Evolutionary conservation across 2,113 vertebrate genomes (phyloP), one percentile per base, ranked within the genome.

Genomic region (Nothobranchius furzeri): DNA sequence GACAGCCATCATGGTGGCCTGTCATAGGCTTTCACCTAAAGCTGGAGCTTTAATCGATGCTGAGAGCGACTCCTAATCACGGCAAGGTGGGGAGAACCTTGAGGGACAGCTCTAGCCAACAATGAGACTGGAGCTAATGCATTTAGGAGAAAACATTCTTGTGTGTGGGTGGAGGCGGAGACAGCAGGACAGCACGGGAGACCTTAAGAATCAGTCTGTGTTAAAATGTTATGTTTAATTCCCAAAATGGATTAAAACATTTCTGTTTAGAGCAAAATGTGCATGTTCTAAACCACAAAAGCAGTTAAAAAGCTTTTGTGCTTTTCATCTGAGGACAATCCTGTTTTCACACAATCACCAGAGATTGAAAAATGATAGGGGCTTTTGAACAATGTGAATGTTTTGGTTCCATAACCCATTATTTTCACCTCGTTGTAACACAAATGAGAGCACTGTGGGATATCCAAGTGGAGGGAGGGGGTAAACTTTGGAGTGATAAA

Each of bases 401-500:
- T 56, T 66, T 60, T 64, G 12, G 7, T 49, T 59, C 15, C 6
- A 54, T 24, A 62, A 64, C 24, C 9, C 6, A 15, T 56, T 4
- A 54, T 43, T 40, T 59, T 14, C 12, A 60, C 37, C 64, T 40
- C 42, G 20, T 2, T 58, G 42, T 45, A 75, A 53, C 59, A 75
- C 54, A 80, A 82, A 64, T 59, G 56, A 56, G 52, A 70, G 60
- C 62, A 72, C 30, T 53, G 36, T 43, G 51, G 70, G 40, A 79
- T 51, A 67, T 45, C 20, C 36, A 11, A 70, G 70, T 43, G 53
- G 60, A 48, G 37, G 49, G 9, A 71, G 59, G 73, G 71, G 60
- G 47, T 20, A 47, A 75, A 69, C 53, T 61, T 9, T 78, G 60
- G 72, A 63, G 82, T 88, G 79, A 90, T 89, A 83, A 88, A 92